phyloP scores from a whole-genome alignment of 64 coral and sea anemone species.

The Acropora tenuis region DNA sequence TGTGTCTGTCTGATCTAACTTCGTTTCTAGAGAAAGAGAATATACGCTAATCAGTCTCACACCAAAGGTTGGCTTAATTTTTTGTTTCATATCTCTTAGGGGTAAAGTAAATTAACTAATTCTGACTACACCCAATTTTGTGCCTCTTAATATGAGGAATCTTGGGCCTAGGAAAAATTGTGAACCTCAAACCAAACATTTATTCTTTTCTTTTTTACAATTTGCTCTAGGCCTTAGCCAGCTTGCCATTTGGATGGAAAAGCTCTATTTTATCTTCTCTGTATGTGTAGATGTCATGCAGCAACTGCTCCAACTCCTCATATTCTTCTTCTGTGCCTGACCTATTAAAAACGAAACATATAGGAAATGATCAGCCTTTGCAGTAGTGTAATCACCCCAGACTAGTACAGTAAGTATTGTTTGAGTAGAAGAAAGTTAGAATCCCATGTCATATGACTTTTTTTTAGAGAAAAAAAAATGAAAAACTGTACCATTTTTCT shows the following conservation, averaged over 20 bases:
- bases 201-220: constrained; percentile 40
- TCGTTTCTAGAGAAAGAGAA: constrained; percentile 50
- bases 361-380: constrained; percentile 37
- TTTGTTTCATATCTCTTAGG: constrained; percentile 57
- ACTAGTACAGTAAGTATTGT: constrained; percentile 56
- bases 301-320: constrained; percentile 47
- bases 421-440: constrained; percentile 63
- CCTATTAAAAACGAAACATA: constrained; percentile 51
- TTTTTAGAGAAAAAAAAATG: constrained; percentile 56
- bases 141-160: constrained; percentile 50
- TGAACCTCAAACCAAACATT: constrained; percentile 43
- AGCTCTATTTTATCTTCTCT: constrained; percentile 52
- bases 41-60: constrained; percentile 48
- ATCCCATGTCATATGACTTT: constrained; percentile 52
- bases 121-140: constrained; percentile 56
- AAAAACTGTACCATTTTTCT: constrained; percentile 65
- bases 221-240: constrained; percentile 45
- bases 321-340: constrained; percentile 58
- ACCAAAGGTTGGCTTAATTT: constrained; percentile 54
- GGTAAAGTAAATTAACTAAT: constrained; percentile 46
- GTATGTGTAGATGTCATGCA: constrained; percentile 60
- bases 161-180: constrained; percentile 55
- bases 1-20: constrained; percentile 56
- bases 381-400: too few relatives aligned
- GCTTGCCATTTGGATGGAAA: constrained; percentile 56